Conservation (phyloP, 2,797 vertebrate genomes). For the Podarcis siculus region DNA sequence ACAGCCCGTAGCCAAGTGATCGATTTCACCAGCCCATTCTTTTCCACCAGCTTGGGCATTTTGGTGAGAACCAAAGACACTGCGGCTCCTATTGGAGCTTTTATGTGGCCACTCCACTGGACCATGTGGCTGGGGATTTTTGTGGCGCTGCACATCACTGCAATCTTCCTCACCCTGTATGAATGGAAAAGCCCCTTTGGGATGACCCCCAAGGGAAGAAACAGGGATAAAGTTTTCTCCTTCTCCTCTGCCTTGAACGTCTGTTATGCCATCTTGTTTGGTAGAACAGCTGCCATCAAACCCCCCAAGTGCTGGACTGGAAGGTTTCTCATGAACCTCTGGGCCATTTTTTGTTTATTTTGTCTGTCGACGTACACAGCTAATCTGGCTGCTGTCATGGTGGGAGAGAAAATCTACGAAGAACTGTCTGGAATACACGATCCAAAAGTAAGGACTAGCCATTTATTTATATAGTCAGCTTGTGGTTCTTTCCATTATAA, state of each 20-base stretch:
- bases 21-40: constrained; percentile 98
- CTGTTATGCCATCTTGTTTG: constrained; percentile 96
- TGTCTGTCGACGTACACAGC: constrained; percentile 97
- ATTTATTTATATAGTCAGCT: constrained; percentile 1
- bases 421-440: constrained; percentile 98
- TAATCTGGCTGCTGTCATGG: constrained; percentile 98
- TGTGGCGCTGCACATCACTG: constrained; percentile 94
- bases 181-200: constrained; percentile 98
- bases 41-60: constrained; percentile 97
- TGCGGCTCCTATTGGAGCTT: constrained; percentile 95
- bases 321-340: constrained; percentile 97
- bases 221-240: constrained; percentile 93
- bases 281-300: constrained; percentile 95
- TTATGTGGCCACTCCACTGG: constrained; percentile 99
- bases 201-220: constrained; percentile 94
- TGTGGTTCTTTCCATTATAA: constrained; percentile 40
- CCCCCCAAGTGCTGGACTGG: constrained; percentile 99
- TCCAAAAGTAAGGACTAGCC: constrained; percentile 87
- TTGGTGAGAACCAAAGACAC: constrained; percentile 94
- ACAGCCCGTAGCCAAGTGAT: constrained; percentile 96
- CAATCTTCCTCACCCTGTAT: constrained; percentile 94
- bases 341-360: constrained; percentile 99
- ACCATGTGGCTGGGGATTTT: constrained; percentile 99
- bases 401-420: constrained; percentile 97
- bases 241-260: constrained; percentile 97